Base-by-base conservation (phyloP, 1,140 invertebrate species). In the Drosophila ogumai region DNA sequence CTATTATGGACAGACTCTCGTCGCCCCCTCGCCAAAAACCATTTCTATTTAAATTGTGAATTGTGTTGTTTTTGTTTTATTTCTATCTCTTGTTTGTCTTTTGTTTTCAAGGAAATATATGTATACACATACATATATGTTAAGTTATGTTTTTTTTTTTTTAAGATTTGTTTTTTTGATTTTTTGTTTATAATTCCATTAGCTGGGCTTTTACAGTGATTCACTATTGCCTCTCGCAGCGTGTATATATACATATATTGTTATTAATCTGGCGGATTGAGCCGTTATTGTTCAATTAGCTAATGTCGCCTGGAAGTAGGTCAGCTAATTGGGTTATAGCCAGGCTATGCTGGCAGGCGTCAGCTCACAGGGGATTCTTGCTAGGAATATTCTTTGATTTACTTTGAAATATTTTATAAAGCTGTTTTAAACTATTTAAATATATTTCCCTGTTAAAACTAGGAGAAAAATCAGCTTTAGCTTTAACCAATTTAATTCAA, bases 1-100 rank as follows among this genome's bases (percentile, higher is more conserved):
- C 38, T 28, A 41, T 65, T 68, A 44, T 69, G 66, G 66, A 67
- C 44, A 66, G 44, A 65, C 59, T 31, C 22, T 49, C 41, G 41
- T 67, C 60, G 38, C 66, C 47, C 31, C 38, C 65, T 68, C 66
- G 66, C 66, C 66, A 68, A 68, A 68, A 69, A 69, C 59, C 59
- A 69, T 69, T 54, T 67, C 22, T 69, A 69, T 69, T 54, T 63
- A 55, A 55, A 38, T 55, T 54, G 50, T 22, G 55, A 57, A 57
- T 17, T 61, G 58, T 43, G 22, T 22, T 49, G 32, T 47, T 64
- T 31, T 34, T 52, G 19, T 55, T 38, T 1, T 54, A 2, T 52
- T 52, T 41, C 6, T 15, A 6, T 55, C 10, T 40, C 54, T 17
- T 28, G 32, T 40, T 34, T 66, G 40, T 47, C 25, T 69, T 46